Base-by-base conservation (phyloP, 2,888 invertebrate species). In the Dexiosoma caninum region DNA sequence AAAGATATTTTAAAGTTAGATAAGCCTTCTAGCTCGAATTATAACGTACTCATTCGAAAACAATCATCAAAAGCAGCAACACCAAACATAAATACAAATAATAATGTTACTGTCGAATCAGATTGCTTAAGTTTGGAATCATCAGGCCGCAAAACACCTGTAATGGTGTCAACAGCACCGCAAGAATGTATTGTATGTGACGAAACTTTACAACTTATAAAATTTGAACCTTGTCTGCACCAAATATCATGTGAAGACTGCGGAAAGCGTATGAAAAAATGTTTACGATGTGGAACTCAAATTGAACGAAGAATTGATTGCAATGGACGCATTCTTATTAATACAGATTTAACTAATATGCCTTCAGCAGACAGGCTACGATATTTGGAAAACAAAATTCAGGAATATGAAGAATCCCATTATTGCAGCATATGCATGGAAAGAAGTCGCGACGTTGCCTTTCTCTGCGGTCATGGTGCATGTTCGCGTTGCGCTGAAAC, bases 391-490 rank as follows among this genome's bases (percentile, higher is more conserved):
- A 94, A 93, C 84, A 94, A 95, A 90, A 94, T 96, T 78, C 95
- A 95, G 49, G 96, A 96, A 90, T 94, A 96, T 83, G 97, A 97
- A 88, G 96, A 97, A 86, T 94, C 95, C 16, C 94, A 95, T 85
- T 94, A 94, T 87, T 97, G 97, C 87, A 94, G 95, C 70, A 96
- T 97, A 84, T 97, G 97, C 88, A 95, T 97, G 96, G 96, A 97
- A 86, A 91, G 95, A 37, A 92, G 93, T 78, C 91, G 95, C 40
- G 95, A 95, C 86, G 94, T 96, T 19, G 96, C 95, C 21, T 97
- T 97, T 88, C 91, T 96, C n/a, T 97, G 97, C 86, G 97, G 97
- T 1, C 97, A 97, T 86, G 94, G 95, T 21, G 95, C 96, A 12
- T 97, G 97, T 89, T 93, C 94, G 66, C 93, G 93, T 84, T 97